Conservation (phyloP, 2,797 vertebrate species). For the Enteromius thamalakanensis region DNA sequence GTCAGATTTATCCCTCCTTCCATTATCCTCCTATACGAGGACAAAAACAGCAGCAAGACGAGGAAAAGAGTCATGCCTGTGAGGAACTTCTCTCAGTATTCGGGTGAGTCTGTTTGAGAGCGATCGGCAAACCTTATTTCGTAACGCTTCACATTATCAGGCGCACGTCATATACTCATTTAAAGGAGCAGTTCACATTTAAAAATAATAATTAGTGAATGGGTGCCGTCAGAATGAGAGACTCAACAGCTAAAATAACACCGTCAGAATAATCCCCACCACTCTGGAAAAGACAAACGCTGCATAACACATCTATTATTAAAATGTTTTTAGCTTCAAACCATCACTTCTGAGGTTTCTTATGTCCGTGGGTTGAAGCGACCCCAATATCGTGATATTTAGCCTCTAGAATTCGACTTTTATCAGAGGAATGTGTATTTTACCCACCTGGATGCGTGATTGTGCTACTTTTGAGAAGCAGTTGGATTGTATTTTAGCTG, state of each 20-base stretch:
- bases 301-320: background rate
- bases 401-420: too few relatives aligned
- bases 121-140: too few relatives aligned
- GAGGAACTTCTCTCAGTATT: conserved; percentile 85
- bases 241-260: too few relatives aligned
- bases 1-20: conserved; percentile 86
- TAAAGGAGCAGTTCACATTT: background rate
- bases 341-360: background rate
- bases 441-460: too few relatives aligned
- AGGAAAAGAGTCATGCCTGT: conserved; percentile 90
- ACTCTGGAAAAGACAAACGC: background rate
- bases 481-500: too few relatives aligned
- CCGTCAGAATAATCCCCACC: background rate
- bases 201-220: background rate
- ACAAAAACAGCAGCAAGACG: conserved; percentile 69
- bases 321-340: background rate
- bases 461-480: too few relatives aligned
- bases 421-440: too few relatives aligned
- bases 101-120: conserved; percentile 75
- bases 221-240: background rate
- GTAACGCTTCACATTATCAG: background rate
- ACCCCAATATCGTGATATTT: too few relatives aligned
- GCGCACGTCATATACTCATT: background rate
- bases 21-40: conserved; percentile 86
- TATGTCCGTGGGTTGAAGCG: too few relatives aligned